Percentiles rank a stretch among this genome's conserved stretches.
These are phyloP conservation scores for Apomyelois bistriatella DNA, from an alignment of 2,888 invertebrate genomes.

Conservation along the genomic window DNA sequence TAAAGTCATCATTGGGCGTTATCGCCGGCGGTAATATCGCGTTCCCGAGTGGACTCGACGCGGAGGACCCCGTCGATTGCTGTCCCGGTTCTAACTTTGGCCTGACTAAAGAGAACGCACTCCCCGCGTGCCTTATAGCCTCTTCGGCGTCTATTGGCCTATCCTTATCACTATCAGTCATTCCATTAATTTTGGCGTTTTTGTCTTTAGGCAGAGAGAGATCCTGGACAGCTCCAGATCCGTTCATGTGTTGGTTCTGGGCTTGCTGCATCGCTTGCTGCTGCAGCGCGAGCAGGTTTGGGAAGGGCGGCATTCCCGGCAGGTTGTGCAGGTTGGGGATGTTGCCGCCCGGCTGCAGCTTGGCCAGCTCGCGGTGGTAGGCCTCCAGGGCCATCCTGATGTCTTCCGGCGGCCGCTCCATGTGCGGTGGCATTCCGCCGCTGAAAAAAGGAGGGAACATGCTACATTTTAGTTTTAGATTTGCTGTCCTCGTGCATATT, in stretches of 20 bases:
- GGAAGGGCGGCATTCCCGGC: constrained; percentile 79
- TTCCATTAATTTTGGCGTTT: constrained; percentile 82
- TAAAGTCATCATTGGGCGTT: constrained; percentile 90
- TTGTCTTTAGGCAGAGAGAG: constrained; percentile 91
- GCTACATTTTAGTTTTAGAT: constrained; percentile 82
- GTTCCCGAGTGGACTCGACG: constrained; percentile 91
- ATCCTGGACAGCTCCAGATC: constrained; percentile 87
- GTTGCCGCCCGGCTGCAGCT: constrained; percentile 86
- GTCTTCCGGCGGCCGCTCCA: constrained; percentile 86
- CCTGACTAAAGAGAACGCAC: constrained; percentile 92
- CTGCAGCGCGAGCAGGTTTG: constrained; percentile 87
- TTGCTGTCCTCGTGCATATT: constrained; percentile 67
- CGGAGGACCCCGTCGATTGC: constrained; percentile 87
- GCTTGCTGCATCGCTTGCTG: constrained; percentile 79
- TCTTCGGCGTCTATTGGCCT: constrained; percentile 81
- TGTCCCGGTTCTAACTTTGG: constrained; percentile 91
- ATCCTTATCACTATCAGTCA: constrained; percentile 85
- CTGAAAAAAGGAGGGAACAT: constrained; percentile 93
- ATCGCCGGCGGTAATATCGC: constrained; percentile 92
- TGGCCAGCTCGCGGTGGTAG: constrained; percentile 95
- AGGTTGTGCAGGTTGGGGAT: constrained; percentile 78
- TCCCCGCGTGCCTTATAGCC: constrained; percentile 87
- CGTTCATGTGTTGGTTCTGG: constrained; percentile 80
- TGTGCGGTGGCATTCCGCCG: constrained; percentile 82
- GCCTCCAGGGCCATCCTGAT: constrained; percentile 94